Conservation (phyloP, 2,797 vertebrate species). For the Urocyon cinereoargenteus region DNA sequence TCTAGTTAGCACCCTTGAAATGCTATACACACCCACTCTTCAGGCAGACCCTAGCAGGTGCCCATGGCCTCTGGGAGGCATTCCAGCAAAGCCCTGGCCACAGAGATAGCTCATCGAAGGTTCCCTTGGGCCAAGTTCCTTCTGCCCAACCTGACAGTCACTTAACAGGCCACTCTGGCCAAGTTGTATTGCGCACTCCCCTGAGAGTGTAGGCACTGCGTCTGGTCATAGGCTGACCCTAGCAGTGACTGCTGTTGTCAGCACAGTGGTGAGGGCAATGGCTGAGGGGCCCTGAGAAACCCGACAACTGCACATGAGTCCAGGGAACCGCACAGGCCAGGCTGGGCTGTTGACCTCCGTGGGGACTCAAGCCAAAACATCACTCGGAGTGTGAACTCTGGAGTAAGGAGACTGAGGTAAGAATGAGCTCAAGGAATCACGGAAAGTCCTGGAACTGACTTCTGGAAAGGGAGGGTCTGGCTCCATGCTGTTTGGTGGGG, state of each 20-base stretch:
- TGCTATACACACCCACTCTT: neutral
- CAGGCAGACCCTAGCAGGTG: neutral
- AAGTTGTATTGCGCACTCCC: neutral
- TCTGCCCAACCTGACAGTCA: neutral
- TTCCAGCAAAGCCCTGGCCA: neutral
- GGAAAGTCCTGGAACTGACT: neutral
- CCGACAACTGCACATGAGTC: accelerated
- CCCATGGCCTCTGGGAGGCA: neutral
- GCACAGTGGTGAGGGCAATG: neutral
- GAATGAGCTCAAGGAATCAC: accelerated
- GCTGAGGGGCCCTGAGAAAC: neutral
- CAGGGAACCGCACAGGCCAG: neutral
- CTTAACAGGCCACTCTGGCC: neutral
- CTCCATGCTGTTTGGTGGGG: neutral
- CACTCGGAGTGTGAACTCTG: accelerated
- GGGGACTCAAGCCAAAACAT: neutral
- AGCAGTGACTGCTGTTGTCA: neutral
- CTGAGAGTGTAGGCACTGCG: neutral
- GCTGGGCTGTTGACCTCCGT: neutral
- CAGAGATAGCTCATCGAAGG: neutral
- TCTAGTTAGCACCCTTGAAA: neutral
- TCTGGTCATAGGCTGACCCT: neutral
- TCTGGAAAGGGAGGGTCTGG: neutral
- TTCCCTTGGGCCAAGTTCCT: neutral
- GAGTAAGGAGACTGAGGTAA: neutral